Evolutionary conservation across 2,113 vertebrate genomes (phyloP).

Genomic region (Leptodactylus fuscus): DNA sequence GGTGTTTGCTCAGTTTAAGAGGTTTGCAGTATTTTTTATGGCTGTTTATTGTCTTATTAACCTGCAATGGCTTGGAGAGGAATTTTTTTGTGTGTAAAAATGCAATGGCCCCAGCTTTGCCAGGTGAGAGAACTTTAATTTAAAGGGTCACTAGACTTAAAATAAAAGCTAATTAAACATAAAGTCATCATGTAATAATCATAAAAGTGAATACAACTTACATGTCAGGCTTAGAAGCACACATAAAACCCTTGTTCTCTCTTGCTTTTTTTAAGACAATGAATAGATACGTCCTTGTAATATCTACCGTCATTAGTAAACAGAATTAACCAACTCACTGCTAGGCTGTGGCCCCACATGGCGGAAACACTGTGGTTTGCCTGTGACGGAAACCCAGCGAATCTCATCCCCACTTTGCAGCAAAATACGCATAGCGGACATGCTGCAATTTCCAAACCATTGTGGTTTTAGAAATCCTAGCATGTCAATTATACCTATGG

Average conservation of each 20-base stretch:
- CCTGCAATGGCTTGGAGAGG: slow-evolving; percentile 11
- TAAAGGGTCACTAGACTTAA: slow-evolving; percentile 13
- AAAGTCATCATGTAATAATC: slow-evolving; percentile 7
- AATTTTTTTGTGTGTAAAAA: neutral
- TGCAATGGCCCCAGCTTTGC: neutral
- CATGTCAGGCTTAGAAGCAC: neutral
- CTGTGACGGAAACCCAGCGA: too few species aligned
- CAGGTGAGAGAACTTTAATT: slow-evolving; percentile 3
- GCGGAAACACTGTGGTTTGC: too few species aligned
- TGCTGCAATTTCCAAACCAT: too few species aligned
- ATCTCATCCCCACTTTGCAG: too few species aligned
- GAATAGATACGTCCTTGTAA: neutral
- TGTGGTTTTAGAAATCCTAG: too few species aligned
- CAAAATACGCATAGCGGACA: too few species aligned
- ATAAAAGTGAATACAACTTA: slow-evolving; percentile 1
- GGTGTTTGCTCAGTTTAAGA: slow-evolving; percentile 30
- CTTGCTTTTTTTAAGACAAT: neutral
- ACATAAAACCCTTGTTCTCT: neutral
- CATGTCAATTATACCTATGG: too few species aligned
- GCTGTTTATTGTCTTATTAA: slow-evolving; percentile 37
- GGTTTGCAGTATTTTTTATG: slow-evolving; percentile 32
- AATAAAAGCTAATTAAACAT: slow-evolving; percentile 30
- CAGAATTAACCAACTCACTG: too few species aligned
- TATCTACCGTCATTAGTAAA: neutral
- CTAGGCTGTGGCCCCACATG: too few species aligned